Evolutionary conservation across 2,113 vertebrate genomes (phyloP).

Genomic region (Varanus komodoensis): DNA sequence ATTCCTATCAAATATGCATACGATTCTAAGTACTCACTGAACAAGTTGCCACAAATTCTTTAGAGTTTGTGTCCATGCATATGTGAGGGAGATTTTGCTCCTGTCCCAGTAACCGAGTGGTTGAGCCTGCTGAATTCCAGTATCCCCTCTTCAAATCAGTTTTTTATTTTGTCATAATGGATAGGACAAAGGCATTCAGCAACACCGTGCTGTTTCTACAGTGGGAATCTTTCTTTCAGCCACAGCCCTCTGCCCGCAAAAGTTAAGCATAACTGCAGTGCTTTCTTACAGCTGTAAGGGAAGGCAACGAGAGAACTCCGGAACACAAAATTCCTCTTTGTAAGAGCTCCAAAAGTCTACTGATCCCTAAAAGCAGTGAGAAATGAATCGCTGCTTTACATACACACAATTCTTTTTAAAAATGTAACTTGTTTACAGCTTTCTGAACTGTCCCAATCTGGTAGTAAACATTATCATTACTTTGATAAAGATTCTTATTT

Average conservation of each 20-base stretch:
- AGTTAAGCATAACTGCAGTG: background rate
- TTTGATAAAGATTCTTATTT: constrained; percentile 25
- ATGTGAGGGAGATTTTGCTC: background rate
- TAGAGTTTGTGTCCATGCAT: background rate
- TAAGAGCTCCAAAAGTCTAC: background rate
- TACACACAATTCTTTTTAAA: background rate
- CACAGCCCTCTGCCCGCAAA: background rate
- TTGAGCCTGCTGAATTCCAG: background rate
- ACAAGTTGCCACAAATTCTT: background rate
- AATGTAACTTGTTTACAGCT: constrained; percentile 11
- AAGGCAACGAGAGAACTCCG: background rate
- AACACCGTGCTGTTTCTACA: background rate
- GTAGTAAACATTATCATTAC: background rate
- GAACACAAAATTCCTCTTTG: background rate
- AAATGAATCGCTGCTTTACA: background rate
- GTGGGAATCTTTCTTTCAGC: background rate
- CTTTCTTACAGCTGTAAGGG: background rate
- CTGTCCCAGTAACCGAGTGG: background rate
- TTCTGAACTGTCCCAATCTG: background rate
- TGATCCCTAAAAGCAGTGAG: background rate
- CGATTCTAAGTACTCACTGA: background rate
- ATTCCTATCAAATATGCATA: background rate
- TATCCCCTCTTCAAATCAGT: background rate
- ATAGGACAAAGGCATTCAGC: background rate
- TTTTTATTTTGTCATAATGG: background rate